phyloP scores from a whole-genome alignment of 1,140 invertebrate genomes.

The Anastatus disparis region DNA sequence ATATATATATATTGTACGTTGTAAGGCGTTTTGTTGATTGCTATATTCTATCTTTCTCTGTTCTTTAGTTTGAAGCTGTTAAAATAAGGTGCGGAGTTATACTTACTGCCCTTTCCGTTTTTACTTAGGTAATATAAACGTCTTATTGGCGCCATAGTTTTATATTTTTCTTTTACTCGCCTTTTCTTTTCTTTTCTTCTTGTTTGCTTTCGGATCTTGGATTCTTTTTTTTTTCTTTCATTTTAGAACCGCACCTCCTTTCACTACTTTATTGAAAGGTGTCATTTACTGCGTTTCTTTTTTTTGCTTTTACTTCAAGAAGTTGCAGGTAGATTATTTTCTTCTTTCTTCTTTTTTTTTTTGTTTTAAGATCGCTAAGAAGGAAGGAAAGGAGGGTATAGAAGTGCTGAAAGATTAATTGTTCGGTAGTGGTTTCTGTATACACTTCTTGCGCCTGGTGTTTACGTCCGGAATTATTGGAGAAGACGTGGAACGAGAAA shows the following conservation, averaged over 20 bases:
- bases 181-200: neutral
- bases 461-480: neutral
- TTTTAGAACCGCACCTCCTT: too few species aligned
- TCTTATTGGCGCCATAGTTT: too few species aligned
- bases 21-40: slow-evolving; percentile 30
- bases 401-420: slow-evolving; percentile 17
- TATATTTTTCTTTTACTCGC: neutral
- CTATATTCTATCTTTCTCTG: slow-evolving; percentile 5
- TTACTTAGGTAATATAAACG: neutral
- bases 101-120: neutral
- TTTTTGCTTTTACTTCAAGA: neutral
- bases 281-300: neutral
- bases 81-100: neutral
- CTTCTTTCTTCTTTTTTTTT: too few species aligned
- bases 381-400: neutral
- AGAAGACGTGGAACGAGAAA: neutral
- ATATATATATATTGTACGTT: slow-evolving; percentile 23
- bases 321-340: neutral
- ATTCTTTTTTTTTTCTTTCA: neutral
- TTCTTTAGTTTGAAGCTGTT: neutral
- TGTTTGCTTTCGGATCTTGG: neutral
- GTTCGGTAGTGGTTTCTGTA: neutral
- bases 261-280: slow-evolving; percentile 16
- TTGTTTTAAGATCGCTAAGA: too few species aligned
- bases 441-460: neutral